Percentiles rank a stretch among this genome's conserved stretches.
These are phyloP conservation scores for Suncus etruscus DNA, from an alignment of 2,113 vertebrate species.

Conservation along the genomic window DNA sequence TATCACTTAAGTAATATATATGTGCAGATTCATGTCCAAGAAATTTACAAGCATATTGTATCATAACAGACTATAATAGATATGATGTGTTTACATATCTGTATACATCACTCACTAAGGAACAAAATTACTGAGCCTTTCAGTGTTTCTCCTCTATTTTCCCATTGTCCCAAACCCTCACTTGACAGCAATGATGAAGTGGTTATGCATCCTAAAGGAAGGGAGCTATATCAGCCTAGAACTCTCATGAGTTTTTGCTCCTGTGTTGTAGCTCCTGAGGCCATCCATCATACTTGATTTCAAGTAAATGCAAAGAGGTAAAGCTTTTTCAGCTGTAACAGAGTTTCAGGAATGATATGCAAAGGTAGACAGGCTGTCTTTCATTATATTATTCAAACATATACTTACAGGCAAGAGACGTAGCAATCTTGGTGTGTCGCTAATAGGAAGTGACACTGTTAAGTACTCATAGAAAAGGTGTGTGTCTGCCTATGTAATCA, in stretches of 20 bases:
- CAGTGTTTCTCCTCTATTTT: slow-evolving; percentile 57
- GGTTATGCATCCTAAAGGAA: slow-evolving; percentile 48
- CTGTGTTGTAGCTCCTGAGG: slow-evolving; percentile 19
- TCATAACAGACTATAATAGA: not conserved
- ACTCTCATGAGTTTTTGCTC: slow-evolving; percentile 46
- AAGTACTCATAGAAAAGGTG: slow-evolving; percentile 11
- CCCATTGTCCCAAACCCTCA: not conserved
- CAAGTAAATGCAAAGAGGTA: slow-evolving; percentile 69
- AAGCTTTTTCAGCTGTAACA: slow-evolving; percentile 49
- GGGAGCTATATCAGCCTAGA: slow-evolving; percentile 13
- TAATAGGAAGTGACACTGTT: slow-evolving; percentile 65
- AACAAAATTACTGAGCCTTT: slow-evolving; percentile 59
- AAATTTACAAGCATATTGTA: slow-evolving; percentile 30
- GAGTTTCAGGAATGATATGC: slow-evolving; percentile 64
- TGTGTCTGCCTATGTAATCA: slow-evolving; percentile 26
- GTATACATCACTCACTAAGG: not conserved
- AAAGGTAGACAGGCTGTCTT: slow-evolving; percentile 65
- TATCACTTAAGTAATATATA: not conserved
- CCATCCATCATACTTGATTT: slow-evolving; percentile 66
- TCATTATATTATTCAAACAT: slow-evolving; percentile 52
- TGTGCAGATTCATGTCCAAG: not conserved
- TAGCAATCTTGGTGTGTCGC: slow-evolving; percentile 40
- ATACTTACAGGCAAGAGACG: slow-evolving; percentile 59
- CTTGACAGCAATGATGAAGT: slow-evolving; percentile 73
- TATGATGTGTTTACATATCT: slow-evolving; percentile 17